Percentiles rank a stretch among this genome's conserved stretches.
Evolutionary conservation across 2,888 invertebrate genomes (phyloP).

Genomic region (Sipha maydis): DNA sequence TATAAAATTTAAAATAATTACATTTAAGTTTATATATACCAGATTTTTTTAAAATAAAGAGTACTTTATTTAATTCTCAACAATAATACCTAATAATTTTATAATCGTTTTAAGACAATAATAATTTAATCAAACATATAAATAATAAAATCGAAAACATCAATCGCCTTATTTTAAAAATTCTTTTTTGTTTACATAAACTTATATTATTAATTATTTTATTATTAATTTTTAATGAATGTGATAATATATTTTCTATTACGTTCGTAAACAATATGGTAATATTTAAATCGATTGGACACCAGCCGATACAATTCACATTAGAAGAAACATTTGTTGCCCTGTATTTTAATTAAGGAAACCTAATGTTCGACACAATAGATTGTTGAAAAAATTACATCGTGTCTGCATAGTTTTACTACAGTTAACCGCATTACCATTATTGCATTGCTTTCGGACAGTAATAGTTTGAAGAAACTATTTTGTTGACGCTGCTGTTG

Average conservation of each 20-base stretch:
- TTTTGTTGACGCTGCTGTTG: not conserved
- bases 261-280: not conserved
- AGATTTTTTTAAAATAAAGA: too few relatives aligned
- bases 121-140: too few relatives aligned
- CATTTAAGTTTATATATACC: too few relatives aligned
- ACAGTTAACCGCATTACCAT: not conserved
- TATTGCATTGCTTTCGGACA: not conserved
- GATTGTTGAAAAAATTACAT: not conserved
- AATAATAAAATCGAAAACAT: too few relatives aligned
- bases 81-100: too few relatives aligned
- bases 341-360: conserved; percentile 55
- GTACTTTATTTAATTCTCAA: too few relatives aligned
- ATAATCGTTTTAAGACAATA: too few relatives aligned
- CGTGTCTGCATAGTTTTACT: not conserved
- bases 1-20: too few relatives aligned
- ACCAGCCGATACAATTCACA: not conserved
- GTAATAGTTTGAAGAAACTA: not conserved
- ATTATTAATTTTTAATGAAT: too few relatives aligned
- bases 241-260: not conserved
- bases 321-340: not conserved
- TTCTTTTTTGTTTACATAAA: too few relatives aligned
- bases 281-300: not conserved
- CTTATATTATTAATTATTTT: too few relatives aligned
- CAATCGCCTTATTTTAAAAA: too few relatives aligned
- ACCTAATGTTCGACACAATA: conserved; percentile 33